phyloP scores from a whole-genome alignment of 2,888 invertebrate genomes.

The Leptinotarsa peninsularis region DNA sequence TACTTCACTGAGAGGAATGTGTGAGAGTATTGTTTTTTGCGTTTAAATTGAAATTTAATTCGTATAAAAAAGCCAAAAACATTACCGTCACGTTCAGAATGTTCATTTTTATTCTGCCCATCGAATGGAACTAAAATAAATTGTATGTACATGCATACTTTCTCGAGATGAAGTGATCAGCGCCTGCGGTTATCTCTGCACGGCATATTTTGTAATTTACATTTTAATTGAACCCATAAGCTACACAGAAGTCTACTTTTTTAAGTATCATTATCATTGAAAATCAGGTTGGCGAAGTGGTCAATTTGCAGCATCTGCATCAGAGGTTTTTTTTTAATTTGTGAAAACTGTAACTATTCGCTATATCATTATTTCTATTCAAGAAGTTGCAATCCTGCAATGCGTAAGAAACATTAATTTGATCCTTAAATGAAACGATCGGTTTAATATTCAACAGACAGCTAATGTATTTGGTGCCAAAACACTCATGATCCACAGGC shows the following conservation, averaged over 20 bases:
- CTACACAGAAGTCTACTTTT: conserved; percentile 1
- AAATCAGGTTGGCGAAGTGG: neutral
- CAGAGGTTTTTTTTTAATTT: too few relatives aligned
- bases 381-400: too few relatives aligned
- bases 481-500: too few relatives aligned
- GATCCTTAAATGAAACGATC: too few relatives aligned
- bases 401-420: too few relatives aligned
- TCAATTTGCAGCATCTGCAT: too few relatives aligned
- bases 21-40: conserved; percentile 2
- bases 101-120: conserved; percentile 3
- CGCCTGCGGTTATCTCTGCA: neutral
- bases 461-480: too few relatives aligned
- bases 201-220: neutral
- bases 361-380: too few relatives aligned
- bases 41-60: neutral
- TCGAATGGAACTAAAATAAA: neutral
- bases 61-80: neutral
- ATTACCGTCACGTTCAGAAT: neutral
- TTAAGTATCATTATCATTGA: neutral
- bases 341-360: too few relatives aligned
- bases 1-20: neutral
- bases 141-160: neutral
- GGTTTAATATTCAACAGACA: too few relatives aligned
- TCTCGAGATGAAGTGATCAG: conserved; percentile 5
- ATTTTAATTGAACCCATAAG: neutral